Conservation (phyloP, 2,113 vertebrate genomes). For the Grantiella picta region DNA sequence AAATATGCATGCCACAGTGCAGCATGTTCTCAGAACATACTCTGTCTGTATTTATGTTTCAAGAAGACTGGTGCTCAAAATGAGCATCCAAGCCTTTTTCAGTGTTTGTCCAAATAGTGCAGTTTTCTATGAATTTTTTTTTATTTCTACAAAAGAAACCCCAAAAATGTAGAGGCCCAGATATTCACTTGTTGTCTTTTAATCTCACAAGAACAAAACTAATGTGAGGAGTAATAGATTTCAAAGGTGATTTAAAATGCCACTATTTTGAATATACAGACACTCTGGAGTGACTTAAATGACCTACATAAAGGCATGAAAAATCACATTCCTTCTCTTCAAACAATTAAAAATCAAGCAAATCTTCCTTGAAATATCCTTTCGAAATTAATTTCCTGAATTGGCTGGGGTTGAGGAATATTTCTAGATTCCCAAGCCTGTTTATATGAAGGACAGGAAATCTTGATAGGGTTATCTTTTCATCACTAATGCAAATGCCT, state of each 20-base stretch:
- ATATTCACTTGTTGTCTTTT: background rate
- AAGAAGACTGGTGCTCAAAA: background rate
- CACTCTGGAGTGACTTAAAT: background rate
- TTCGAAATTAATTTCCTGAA: constrained; percentile 26
- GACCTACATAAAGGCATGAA: background rate
- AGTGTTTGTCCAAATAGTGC: background rate
- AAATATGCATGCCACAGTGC: background rate
- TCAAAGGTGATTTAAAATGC: background rate
- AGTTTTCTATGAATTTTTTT: background rate
- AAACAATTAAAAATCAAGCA: background rate
- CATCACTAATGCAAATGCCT: background rate
- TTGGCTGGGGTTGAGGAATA: background rate
- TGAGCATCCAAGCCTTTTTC: background rate
- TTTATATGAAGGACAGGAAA: background rate
- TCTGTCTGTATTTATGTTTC: background rate
- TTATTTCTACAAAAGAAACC: background rate
- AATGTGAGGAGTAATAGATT: background rate
- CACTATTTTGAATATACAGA: background rate
- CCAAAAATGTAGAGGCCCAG: background rate
- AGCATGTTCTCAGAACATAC: background rate
- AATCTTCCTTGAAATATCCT: constrained; percentile 5
- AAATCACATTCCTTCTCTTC: background rate
- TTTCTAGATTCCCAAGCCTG: background rate
- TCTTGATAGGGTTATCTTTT: background rate
- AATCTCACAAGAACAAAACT: background rate